Conservation (phyloP, 1,140 invertebrate genomes). For the Cylas formicarius region DNA sequence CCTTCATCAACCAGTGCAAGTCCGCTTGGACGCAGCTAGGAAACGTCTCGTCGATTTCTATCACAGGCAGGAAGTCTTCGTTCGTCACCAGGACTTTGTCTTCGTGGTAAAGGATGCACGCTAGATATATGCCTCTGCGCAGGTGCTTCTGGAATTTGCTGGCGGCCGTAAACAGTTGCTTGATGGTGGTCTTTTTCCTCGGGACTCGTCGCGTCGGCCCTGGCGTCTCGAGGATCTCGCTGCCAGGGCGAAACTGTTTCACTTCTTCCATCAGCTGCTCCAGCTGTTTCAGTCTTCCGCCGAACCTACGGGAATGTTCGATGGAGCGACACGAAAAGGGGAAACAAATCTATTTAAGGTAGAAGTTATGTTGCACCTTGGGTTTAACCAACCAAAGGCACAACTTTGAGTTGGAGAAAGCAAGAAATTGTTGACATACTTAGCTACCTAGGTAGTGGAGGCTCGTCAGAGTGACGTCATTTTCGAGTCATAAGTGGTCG, state of each 20-base stretch:
- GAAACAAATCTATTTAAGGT: too few species aligned
- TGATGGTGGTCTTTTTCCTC: constrained; percentile 82
- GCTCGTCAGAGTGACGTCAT: too few species aligned
- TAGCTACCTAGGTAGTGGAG: too few species aligned
- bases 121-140: constrained; percentile 83
- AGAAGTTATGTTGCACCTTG: too few species aligned
- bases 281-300: constrained; percentile 61
- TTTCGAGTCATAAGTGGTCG: too few species aligned
- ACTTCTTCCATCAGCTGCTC: constrained; percentile 70
- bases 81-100: constrained; percentile 92
- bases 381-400: too few species aligned
- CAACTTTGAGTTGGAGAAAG: too few species aligned
- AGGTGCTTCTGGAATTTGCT: constrained; percentile 93
- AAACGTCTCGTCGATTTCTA: constrained; percentile 94
- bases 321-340: too few species aligned
- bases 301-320: constrained; percentile 47
- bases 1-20: constrained; percentile 97
- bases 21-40: constrained; percentile 84
- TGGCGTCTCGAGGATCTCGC: constrained; percentile 50
- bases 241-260: constrained; percentile 55
- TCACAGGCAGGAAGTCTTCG: constrained; percentile 92
- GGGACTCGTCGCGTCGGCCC: constrained; percentile 52
- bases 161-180: constrained; percentile 87
- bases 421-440: too few species aligned
- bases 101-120: constrained; percentile 87